Conservation (phyloP, 2,113 vertebrate genomes). For the Mastomys coucha region DNA sequence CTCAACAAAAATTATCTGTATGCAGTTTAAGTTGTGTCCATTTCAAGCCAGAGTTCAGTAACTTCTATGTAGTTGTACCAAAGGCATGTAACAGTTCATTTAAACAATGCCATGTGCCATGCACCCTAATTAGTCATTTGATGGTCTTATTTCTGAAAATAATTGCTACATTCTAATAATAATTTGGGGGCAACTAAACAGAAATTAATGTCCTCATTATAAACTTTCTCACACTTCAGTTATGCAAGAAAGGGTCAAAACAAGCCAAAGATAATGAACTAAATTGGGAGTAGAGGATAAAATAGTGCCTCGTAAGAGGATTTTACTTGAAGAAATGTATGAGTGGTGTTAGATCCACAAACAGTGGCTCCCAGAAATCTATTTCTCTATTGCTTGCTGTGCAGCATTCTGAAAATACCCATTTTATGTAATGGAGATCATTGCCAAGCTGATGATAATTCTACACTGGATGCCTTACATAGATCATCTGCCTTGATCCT, state of each 20-base stretch:
- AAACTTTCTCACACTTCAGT: conserved; percentile 54
- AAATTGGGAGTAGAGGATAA: conserved; percentile 57
- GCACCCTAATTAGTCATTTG: conserved; percentile 70
- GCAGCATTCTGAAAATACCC: conserved; percentile 30
- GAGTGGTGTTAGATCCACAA: neutral
- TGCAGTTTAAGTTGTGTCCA: conserved; percentile 47
- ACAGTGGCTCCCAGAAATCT: neutral
- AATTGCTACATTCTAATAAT: conserved; percentile 61
- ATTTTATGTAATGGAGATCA: conserved; percentile 53
- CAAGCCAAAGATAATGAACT: conserved; percentile 45
- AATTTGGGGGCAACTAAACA: conserved; percentile 54
- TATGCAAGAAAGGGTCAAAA: conserved; percentile 59
- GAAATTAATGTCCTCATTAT: conserved; percentile 71
- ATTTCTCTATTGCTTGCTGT: neutral
- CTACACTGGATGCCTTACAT: conserved; percentile 53
- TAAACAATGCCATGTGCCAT: conserved; percentile 61
- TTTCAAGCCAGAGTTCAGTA: conserved; percentile 66
- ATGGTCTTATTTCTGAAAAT: conserved; percentile 71
- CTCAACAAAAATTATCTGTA: neutral
- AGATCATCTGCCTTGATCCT: conserved; percentile 71
- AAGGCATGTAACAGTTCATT: conserved; percentile 64
- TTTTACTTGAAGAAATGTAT: conserved; percentile 1
- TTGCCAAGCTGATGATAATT: conserved; percentile 70
- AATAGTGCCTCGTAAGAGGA: neutral
- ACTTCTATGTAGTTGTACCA: conserved; percentile 63